phyloP scores from a whole-genome alignment of 1,140 invertebrate species.

The Drosophila setifemur region DNA sequence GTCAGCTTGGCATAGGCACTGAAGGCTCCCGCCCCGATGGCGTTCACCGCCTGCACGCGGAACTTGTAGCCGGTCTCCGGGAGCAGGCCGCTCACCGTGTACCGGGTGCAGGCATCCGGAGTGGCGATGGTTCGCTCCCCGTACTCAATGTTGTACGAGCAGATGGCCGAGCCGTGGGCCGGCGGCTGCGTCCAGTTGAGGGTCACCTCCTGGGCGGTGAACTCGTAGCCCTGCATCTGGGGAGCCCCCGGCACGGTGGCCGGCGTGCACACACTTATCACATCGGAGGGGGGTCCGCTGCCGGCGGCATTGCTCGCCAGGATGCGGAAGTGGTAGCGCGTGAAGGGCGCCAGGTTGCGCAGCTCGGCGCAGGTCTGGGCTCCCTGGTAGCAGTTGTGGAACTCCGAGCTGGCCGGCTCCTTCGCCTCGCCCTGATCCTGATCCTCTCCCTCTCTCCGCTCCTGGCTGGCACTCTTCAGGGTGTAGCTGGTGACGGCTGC shows the following conservation, averaged over 20 bases:
- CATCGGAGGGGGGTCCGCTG: constrained; percentile 87
- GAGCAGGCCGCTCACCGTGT: constrained; percentile 83
- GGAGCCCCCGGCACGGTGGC: constrained; percentile 89
- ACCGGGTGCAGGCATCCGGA: constrained; percentile 83
- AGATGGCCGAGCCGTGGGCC: constrained; percentile 88
- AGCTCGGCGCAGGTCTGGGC: constrained; percentile 85
- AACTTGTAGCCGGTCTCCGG: constrained; percentile 87
- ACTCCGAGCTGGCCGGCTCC: constrained; percentile 84
- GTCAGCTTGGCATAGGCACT: constrained; percentile 87
- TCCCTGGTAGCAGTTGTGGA: constrained; percentile 85
- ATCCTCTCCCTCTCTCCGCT: constrained; percentile 85
- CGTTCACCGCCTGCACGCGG: constrained; percentile 91
- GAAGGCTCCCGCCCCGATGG: constrained; percentile 90
- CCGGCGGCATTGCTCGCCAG: constrained; percentile 91
- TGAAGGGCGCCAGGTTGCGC: constrained; percentile 89
- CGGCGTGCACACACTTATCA: constrained; percentile 86
- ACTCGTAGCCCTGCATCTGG: constrained; percentile 84
- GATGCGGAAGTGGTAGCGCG: constrained; percentile 90
- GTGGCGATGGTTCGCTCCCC: constrained; percentile 86
- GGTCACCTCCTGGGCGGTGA: constrained; percentile 87
- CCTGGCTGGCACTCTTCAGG: constrained; percentile 85
- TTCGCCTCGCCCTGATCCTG: constrained; percentile 79
- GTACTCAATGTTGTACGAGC: constrained; percentile 89
- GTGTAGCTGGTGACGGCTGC: constrained; percentile 90
- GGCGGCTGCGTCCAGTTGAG: constrained; percentile 89